Percentiles rank a stretch among this genome's conserved stretches.
These are phyloP conservation scores for Centroberyx gerrardi DNA, from an alignment of 2,797 vertebrate species.

Conservation along the genomic window DNA sequence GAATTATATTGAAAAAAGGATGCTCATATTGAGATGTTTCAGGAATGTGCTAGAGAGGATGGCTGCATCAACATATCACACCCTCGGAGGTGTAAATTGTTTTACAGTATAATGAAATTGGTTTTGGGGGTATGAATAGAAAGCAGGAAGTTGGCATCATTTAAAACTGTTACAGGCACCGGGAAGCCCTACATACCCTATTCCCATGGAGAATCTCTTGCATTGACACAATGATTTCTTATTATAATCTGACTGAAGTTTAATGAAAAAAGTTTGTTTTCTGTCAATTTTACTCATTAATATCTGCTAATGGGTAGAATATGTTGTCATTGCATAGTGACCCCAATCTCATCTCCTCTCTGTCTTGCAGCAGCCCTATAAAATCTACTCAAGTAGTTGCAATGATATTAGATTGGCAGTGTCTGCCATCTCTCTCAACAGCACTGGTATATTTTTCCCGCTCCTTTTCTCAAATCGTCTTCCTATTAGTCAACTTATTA, in stretches of 20 bases:
- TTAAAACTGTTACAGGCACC: conserved; percentile 68
- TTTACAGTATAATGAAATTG: conserved; percentile 72
- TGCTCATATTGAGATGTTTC: conserved; percentile 58
- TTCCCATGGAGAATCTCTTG: conserved; percentile 36
- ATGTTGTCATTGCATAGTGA: conserved; percentile 45
- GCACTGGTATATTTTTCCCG: not conserved
- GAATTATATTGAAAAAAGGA: conserved; percentile 43
- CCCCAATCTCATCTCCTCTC: conserved; percentile 34
- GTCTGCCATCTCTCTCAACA: conserved; percentile 11
- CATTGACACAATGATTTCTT: not conserved
- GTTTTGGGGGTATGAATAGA: conserved; percentile 67
- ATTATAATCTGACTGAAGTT: conserved; percentile 22
- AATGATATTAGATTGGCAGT: conserved; percentile 13
- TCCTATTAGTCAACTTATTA: not conserved
- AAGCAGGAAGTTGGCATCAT: conserved; percentile 69
- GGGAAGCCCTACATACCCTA: conserved; percentile 59
- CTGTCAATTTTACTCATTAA: conserved; percentile 20
- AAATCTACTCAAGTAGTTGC: conserved; percentile 21
- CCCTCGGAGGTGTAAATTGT: conserved; percentile 75
- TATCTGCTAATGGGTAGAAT: conserved; percentile 6
- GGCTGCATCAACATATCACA: conserved; percentile 66
- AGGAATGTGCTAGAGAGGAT: conserved; percentile 61
- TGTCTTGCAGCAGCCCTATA: conserved; percentile 21
- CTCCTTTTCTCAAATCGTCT: conserved; percentile 13
- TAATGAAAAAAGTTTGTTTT: conserved; percentile 5